phyloP scores from a whole-genome alignment of 2,113 vertebrate genomes.

The Microcebus jonahi region DNA sequence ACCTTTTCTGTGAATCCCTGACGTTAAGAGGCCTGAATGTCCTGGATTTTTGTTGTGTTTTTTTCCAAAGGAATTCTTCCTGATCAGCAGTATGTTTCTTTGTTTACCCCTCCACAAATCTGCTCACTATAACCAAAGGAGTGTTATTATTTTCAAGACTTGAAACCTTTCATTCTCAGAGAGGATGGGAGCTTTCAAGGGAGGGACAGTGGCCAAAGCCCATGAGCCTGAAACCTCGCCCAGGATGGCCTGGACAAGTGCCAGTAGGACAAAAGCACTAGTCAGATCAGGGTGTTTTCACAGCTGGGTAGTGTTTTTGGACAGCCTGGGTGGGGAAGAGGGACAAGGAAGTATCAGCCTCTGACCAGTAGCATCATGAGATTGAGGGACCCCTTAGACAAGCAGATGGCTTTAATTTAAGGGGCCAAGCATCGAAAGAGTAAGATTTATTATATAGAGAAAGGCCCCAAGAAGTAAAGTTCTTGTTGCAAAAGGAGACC shows the following conservation, averaged over 20 bases:
- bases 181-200: neutral
- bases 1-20: conserved; percentile 18
- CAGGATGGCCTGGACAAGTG: neutral
- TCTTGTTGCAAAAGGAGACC: neutral
- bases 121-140: neutral
- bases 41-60: neutral
- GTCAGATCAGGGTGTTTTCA: conserved; percentile 61
- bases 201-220: conserved; percentile 12
- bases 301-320: conserved; percentile 63
- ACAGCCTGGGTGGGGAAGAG: neutral
- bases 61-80: conserved; percentile 46
- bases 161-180: conserved; percentile 45
- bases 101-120: conserved; percentile 31
- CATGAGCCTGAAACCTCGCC: conserved; percentile 44
- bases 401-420: conserved; percentile 48
- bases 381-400: neutral
- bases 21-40: neutral
- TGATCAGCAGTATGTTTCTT: conserved; percentile 18
- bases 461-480: neutral
- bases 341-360: conserved; percentile 9
- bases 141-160: conserved; percentile 57
- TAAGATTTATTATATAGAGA: neutral
- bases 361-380: conserved; percentile 21
- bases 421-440: neutral
- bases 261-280: conserved; percentile 27